Conservation (phyloP, 2,888 invertebrate species). For the Incurvaria masculella region DNA sequence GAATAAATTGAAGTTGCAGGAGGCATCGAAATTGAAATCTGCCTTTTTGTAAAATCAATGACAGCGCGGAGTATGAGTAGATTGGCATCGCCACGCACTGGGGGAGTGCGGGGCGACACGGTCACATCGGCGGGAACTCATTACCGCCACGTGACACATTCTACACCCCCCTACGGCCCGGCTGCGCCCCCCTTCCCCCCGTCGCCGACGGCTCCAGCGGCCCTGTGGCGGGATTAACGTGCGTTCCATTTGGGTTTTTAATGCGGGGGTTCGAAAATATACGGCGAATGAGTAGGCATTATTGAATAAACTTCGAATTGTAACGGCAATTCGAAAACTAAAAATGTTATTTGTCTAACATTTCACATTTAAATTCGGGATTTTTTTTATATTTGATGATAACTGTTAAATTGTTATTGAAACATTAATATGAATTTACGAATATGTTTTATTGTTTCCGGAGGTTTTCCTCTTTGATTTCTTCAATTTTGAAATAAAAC, state of each 20-base stretch:
- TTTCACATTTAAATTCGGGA: no score
- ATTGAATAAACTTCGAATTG: not conserved
- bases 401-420: no score
- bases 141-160: conserved; percentile 53
- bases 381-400: no score
- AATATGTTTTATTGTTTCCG: no score
- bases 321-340: not conserved
- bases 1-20: no score
- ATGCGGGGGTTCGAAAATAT: not conserved
- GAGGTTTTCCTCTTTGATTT: no score
- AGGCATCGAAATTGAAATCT: not conserved
- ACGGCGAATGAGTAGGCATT: not conserved
- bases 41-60: not conserved
- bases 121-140: conserved; percentile 29
- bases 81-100: not conserved
- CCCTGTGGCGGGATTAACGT: conserved; percentile 28
- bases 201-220: conserved; percentile 50
- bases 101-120: conserved; percentile 29
- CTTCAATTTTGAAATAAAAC: no score
- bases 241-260: not conserved
- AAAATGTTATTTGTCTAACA: not conserved
- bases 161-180: conserved; percentile 21
- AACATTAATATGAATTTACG: no score
- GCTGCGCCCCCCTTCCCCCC: conserved; percentile 27
- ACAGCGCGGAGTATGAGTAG: not conserved